phyloP scores from a whole-genome alignment of 1,140 invertebrate genomes.

The Pinna nobilis region DNA sequence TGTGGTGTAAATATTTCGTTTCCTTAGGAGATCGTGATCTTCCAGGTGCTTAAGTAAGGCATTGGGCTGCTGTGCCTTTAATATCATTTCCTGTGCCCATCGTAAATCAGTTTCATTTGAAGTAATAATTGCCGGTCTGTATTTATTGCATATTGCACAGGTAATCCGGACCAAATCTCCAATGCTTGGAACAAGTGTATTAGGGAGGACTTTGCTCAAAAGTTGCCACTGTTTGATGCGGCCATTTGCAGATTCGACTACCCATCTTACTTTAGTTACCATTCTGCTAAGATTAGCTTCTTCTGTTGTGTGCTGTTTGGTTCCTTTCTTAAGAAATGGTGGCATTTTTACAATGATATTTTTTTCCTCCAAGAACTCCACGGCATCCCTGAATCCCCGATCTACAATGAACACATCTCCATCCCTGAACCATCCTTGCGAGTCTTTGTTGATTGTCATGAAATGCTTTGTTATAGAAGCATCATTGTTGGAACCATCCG shows the following conservation, averaged over 20 bases:
- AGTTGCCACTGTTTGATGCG: conserved; percentile 13
- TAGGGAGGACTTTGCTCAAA: conserved; percentile 11
- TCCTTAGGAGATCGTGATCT: background rate
- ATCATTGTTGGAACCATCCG: conserved; percentile 27
- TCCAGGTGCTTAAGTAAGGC: background rate
- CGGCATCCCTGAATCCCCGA: conserved; percentile 23
- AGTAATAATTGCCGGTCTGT: no score
- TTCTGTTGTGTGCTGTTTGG: background rate
- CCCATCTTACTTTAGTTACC: conserved; percentile 13
- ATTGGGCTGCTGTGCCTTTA: background rate
- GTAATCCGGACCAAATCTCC: background rate
- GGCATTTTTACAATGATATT: conserved; percentile 18
- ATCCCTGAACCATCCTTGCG: background rate
- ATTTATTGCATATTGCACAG: conserved; percentile 2
- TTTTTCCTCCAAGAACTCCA: conserved; percentile 4
- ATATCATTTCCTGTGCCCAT: no score
- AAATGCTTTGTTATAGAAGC: conserved; percentile 25
- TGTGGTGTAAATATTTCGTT: background rate
- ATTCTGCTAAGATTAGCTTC: conserved; percentile 1
- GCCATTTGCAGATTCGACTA: background rate
- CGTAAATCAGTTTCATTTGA: no score
- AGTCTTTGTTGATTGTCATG: background rate
- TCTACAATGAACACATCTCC: conserved; percentile 4
- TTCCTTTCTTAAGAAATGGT: background rate
- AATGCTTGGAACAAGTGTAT: background rate